Evolutionary conservation across 1,140 invertebrate species (phyloP), one percentile per base, ranked within the genome.

Genomic region (Atta texana): DNA sequence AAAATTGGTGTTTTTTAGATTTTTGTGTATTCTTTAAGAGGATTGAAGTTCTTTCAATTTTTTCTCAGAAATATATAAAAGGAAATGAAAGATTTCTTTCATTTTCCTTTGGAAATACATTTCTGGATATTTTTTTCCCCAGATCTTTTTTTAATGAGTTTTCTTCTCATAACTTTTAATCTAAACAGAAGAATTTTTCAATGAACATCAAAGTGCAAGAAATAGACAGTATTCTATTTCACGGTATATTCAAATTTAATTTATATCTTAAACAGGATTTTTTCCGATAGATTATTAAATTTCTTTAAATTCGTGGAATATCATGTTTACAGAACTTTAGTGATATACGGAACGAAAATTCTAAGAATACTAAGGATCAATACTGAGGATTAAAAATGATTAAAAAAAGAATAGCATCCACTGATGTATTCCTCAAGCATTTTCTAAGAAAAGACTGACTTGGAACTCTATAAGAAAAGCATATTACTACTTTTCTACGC

Each of bases 61-160:
- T 76, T 39, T 4, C 49, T 31, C 10, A n/a, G n/a, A 3, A 6
- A 68, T 16, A 44, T 44, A 7, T 14, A 3, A 24, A 10, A 68
- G 14, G 34, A 39, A 80, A 80, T 59, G 3, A 24, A 55, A 72
- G 18, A 24, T 14, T 14, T 34, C 28, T 59, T 76, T 21, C n/a
- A 53, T 53, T 80, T 80, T 68, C 12, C 3, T 78, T 80, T 53
- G 16, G 10, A 53, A 49, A 53, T 66, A 14, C 76, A 53, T 53
- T 80, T 59, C 21, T 31, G n/a, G 28, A 34, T 28, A 78, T 4
- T 66, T 66, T 68, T 28, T 59, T 59, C 3, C 4, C 4, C 18
- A 12, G 18, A 31, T 74, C 12, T 34, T 55, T 31, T 28, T 39
- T 4, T 21, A 34, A 57, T 5, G 18, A 55, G 18, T 8, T 74